These are phyloP conservation scores for Eolophus roseicapilla DNA, from an alignment of 2,113 vertebrate species.

Conservation along the genomic window DNA sequence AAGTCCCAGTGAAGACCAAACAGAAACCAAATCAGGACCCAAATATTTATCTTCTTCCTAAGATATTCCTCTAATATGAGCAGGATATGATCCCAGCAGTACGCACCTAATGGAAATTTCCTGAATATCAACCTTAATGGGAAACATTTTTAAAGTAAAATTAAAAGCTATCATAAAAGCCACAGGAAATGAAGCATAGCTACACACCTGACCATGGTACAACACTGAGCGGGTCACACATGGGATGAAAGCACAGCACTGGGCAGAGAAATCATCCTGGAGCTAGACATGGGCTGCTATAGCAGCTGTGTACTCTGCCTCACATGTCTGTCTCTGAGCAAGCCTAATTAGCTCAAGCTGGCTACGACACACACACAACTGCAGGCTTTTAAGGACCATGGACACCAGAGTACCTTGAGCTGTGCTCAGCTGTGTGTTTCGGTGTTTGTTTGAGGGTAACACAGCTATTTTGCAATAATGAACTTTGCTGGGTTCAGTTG, in stretches of 20 bases:
- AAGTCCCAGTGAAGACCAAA: background rate
- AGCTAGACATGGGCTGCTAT: background rate
- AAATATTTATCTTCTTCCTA: background rate
- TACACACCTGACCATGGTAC: background rate
- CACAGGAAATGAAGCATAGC: fast-evolving
- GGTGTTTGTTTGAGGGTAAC: background rate
- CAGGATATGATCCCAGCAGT: background rate
- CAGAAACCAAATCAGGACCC: background rate
- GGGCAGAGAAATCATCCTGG: background rate
- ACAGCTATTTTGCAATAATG: background rate
- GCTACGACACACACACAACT: background rate
- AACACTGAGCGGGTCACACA: background rate
- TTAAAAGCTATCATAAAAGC: background rate
- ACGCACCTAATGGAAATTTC: background rate
- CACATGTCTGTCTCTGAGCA: background rate
- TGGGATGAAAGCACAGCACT: too few relatives aligned
- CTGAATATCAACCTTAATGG: background rate
- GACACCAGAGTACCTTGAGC: background rate
- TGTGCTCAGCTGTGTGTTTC: background rate
- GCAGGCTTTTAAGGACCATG: background rate
- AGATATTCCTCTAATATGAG: background rate
- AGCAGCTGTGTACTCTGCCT: fast-evolving
- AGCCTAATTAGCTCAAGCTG: background rate
- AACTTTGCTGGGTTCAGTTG: background rate
- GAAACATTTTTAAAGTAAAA: background rate